Base-by-base conservation (phyloP, 2,888 invertebrate genomes). In the Deilephila porcellus region DNA sequence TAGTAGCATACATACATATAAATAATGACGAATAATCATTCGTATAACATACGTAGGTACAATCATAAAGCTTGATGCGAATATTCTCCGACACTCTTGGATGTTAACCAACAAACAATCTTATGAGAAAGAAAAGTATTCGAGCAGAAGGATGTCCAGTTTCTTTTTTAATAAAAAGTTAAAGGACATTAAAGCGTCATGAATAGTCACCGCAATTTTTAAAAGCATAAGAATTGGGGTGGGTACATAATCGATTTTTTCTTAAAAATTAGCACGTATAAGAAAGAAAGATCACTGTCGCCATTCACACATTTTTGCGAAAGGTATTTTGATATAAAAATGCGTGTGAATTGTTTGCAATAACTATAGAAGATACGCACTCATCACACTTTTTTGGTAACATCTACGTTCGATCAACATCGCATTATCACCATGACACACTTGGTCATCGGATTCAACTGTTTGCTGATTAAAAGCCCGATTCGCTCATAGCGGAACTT, bases 11-110 rank as follows among this genome's bases (percentile, higher is more conserved):
- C 84, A 87, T 88, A 90, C 81, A 87, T 86, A 91, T 91, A 91
- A 91, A 90, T 91, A 90, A 88, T 86, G 87, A 86, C 83, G 86
- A 85, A 83, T 85, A 86, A 86, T 87, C 84, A 86, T 90, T 85
- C 87, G 80, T 87, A 84, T 88, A 86, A 84, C 85, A 86, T 90
- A 86, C 86, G 83, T 88, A 89, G 88, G 87, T 90, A 90, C 90
- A 88, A 88, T 85, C 86, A 88, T 90, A 90, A 91, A 91, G 88
- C 88, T 90, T 90, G 83, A 82, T 88, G 87, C 84, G 86, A 83
- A 86, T 88, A 88, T 88, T 86, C 84, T 88, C 79, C 81, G 76
- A 74, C 60, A 62, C 71, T 80, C 81, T 83, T 83, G 81, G 76
- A 81, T 76, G 77, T 81, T 81, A 77, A 81, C 82, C 88, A 87